Percentiles rank a stretch among this genome's conserved stretches.
Evolutionary conservation across 1,140 invertebrate species (phyloP).

Genomic region (Drosophila santomea): DNA sequence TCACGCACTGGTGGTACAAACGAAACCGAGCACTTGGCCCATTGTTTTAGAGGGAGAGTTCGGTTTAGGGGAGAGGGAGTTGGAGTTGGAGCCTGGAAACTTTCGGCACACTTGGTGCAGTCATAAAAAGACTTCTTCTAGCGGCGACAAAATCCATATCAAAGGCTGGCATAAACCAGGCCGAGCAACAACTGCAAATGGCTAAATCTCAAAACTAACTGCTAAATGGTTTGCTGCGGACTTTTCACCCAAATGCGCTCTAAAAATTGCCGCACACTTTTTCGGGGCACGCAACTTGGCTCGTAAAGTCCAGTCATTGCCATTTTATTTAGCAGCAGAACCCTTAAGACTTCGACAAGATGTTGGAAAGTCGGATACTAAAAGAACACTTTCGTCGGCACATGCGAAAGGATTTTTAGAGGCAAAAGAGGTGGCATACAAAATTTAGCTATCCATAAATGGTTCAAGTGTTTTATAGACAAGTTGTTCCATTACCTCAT

Average conservation of each 20-base stretch:
- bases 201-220: conserved; percentile 72
- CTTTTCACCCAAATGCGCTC: conserved; percentile 59
- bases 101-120: conserved; percentile 77
- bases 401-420: background rate
- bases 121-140: conserved; percentile 68
- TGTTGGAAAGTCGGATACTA: conserved; percentile 36
- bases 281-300: conserved; percentile 54
- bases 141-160: conserved; percentile 56
- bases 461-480: too few species aligned
- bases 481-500: too few species aligned
- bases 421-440: background rate
- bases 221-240: conserved; percentile 71
- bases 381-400: conserved; percentile 13
- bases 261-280: conserved; percentile 71
- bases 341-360: conserved; percentile 70
- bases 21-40: conserved; percentile 30
- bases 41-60: conserved; percentile 52
- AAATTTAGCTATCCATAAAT: too few species aligned
- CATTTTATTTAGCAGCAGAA: conserved; percentile 44
- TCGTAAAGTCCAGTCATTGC: conserved; percentile 61
- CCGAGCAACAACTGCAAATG: conserved; percentile 62
- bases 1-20: conserved; percentile 64
- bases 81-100: conserved; percentile 35
- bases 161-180: conserved; percentile 67
- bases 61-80: background rate